Conservation (phyloP, 2,888 invertebrate species). For the Salticus scenicus region DNA sequence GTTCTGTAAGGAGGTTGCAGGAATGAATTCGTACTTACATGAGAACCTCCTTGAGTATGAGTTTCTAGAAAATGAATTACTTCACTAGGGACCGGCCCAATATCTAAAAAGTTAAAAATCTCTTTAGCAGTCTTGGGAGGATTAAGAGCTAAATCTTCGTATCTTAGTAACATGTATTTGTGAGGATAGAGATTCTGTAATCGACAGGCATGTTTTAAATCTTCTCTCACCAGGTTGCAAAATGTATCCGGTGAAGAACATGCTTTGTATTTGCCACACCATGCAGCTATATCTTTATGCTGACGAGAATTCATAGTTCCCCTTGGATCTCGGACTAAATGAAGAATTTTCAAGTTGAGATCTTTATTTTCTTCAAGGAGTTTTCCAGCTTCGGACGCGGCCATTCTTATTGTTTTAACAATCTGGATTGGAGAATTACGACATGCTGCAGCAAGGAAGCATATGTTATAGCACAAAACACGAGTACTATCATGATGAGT, state of each 20-base stretch:
- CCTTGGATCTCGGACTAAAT: constrained; percentile 73
- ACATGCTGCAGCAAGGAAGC: constrained; percentile 72
- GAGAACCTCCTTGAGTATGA: constrained; percentile 56
- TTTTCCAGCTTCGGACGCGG: constrained; percentile 70
- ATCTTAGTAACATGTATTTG: constrained; percentile 71
- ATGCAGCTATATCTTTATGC: constrained; percentile 71
- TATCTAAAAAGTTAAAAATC: constrained; percentile 73
- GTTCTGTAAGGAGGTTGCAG: constrained; percentile 64
- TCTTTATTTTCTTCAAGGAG: constrained; percentile 69
- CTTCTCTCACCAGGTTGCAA: constrained; percentile 72
- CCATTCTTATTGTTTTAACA: constrained; percentile 73
- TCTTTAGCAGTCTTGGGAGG: constrained; percentile 71
- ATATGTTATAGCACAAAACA: constrained; percentile 71
- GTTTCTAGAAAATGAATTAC: constrained; percentile 59
- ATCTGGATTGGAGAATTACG: constrained; percentile 72
- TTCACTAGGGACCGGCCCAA: constrained; percentile 59
- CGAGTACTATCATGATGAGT: constrained; percentile 64
- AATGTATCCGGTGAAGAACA: constrained; percentile 72
- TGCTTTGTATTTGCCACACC: constrained; percentile 72
- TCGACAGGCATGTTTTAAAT: constrained; percentile 70
- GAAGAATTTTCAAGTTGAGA: constrained; percentile 72
- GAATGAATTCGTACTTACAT: constrained; percentile 55
- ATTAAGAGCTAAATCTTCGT: constrained; percentile 72
- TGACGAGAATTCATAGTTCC: constrained; percentile 73
- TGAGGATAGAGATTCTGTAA: constrained; percentile 71